Base-by-base conservation (phyloP, 2,888 invertebrate genomes). In the Rotaria socialis region DNA sequence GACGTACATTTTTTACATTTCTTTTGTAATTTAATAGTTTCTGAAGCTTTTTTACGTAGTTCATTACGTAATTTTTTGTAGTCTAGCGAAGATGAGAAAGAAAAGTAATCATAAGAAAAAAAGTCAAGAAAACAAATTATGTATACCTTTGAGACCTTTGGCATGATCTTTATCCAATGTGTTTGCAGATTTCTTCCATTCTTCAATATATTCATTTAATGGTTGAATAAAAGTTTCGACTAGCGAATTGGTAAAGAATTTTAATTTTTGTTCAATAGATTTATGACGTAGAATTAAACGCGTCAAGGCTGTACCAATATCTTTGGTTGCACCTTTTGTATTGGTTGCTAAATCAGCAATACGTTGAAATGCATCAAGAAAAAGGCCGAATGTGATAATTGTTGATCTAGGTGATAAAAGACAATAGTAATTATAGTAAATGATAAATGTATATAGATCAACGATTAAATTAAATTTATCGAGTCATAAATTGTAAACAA, bases 301-400 rank as follows among this genome's bases (percentile, higher is more conserved):
- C 52, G 98, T 98, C 88, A 98, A 92, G 24, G 97, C 96, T 85
- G 97, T 96, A 88, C 97, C 98, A 89, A 98, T 96, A 92, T 98
- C 98, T 92, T 96, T 95, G 50, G 97, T 97, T 86, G 97, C 97
- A 90, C 97, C 97, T 94, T 96, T 94, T 88, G 97, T 95, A 91
- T 94, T 96, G 88, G 97, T 97, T 84, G 97, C 97, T 89, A 96
- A 95, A 92, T 98, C 98, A 88, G 97, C 97, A 87, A 98, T 96
- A 93, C 95, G 96, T 93, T 98, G 98, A 93, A 98, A 96, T 87
- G 97, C 95, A 91, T 98, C 98, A 92, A 97, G 94, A 92, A 97
- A 98, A 86, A 95, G 94, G 89, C 96, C 94, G 89, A 97, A 95
- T 87, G 96, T 96, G 89, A 95, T 93, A 90, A 96, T 94, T 87